Evolutionary conservation across 2,888 invertebrate species (phyloP).

Genomic region (Sphecodes monilicornis): DNA sequence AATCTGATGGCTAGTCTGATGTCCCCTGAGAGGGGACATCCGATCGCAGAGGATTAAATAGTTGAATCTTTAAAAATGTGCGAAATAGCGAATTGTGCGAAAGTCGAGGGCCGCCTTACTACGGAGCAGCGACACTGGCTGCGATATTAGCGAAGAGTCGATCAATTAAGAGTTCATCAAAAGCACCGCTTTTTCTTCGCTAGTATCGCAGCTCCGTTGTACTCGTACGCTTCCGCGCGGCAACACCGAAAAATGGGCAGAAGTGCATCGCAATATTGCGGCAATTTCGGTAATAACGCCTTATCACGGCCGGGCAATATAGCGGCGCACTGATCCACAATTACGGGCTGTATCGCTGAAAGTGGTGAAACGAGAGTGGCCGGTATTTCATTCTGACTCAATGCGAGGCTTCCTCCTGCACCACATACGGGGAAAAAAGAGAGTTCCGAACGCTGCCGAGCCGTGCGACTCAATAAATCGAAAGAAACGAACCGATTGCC

Average conservation of each 20-base stretch:
- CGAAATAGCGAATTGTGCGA: too few relatives aligned
- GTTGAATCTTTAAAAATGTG: too few relatives aligned
- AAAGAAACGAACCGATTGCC: constrained; percentile 12
- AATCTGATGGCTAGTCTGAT: too few relatives aligned
- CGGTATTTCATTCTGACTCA: constrained; percentile 18
- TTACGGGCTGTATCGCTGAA: neutral
- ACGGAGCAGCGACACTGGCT: too few relatives aligned
- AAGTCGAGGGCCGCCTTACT: too few relatives aligned
- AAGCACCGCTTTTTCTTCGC: too few relatives aligned
- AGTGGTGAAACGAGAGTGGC: constrained; percentile 10
- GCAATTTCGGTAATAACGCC: constrained; percentile 17
- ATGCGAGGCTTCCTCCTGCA: neutral
- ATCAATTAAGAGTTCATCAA: too few relatives aligned
- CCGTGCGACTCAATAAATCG: neutral
- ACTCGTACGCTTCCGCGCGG: too few relatives aligned
- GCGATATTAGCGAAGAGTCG: too few relatives aligned
- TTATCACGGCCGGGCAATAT: constrained; percentile 9
- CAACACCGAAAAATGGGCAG: neutral
- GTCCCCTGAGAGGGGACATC: too few relatives aligned
- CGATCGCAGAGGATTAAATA: too few relatives aligned
- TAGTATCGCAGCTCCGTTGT: too few relatives aligned
- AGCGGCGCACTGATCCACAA: neutral
- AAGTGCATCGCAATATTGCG: constrained; percentile 1
- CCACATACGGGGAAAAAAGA: neutral
- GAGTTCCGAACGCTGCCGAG: neutral